Conservation (phyloP, 2,888 invertebrate genomes). For the Lithodes maja region DNA sequence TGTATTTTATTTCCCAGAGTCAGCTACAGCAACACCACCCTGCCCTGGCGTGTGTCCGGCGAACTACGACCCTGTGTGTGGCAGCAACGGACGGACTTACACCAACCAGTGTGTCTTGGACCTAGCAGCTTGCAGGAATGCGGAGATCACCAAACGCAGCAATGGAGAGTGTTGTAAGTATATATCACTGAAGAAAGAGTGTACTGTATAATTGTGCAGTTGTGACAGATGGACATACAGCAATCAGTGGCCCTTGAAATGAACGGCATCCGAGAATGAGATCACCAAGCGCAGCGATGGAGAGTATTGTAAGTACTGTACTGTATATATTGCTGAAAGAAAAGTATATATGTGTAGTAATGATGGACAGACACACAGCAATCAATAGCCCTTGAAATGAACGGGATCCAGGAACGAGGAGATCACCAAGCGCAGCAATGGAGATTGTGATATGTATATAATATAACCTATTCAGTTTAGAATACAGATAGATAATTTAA, state of each 20-base stretch:
- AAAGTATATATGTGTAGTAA: neutral
- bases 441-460: too few species aligned
- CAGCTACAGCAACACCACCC: neutral
- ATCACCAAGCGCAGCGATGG: neutral
- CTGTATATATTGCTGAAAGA: neutral
- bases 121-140: neutral
- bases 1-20: neutral
- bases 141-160: neutral
- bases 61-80: constrained; percentile 1
- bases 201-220: neutral
- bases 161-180: constrained; percentile 9
- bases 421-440: neutral
- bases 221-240: constrained; percentile 5
- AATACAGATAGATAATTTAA: too few species aligned
- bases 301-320: neutral
- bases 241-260: neutral
- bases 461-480: too few species aligned
- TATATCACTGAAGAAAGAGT: neutral
- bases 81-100: constrained; percentile 6
- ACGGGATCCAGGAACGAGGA: neutral
- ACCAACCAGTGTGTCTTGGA: neutral
- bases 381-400: neutral
- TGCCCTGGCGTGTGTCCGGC: neutral
- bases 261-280: neutral
- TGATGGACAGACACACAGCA: constrained; percentile 6